Conservation (phyloP, 2,113 vertebrate genomes). For the Hemichromis elongatus region DNA sequence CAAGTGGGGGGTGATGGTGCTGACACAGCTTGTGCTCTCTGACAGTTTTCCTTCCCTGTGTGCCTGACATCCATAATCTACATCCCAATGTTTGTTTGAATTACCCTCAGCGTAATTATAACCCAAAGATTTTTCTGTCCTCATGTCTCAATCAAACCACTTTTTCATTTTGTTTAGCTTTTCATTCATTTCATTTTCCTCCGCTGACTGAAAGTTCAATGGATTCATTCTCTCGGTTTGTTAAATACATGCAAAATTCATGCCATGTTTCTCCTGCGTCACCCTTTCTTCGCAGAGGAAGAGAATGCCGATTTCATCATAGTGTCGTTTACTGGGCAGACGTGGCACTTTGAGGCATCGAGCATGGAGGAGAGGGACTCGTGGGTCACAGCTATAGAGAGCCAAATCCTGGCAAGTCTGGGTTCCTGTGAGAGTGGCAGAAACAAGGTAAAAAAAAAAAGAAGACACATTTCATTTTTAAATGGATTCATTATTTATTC, state of each 20-base stretch:
- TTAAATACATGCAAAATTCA: not conserved
- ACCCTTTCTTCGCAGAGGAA: conserved; percentile 72
- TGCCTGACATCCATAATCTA: not conserved
- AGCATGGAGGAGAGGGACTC: conserved; percentile 90
- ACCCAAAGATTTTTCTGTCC: not conserved
- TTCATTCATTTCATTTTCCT: not conserved
- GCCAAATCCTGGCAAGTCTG: conserved; percentile 94
- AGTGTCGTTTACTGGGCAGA: conserved; percentile 92
- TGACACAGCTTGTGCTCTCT: not conserved
- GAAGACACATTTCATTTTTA: not conserved
- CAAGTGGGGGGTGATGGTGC: not conserved
- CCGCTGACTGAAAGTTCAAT: not conserved
- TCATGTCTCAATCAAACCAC: not conserved
- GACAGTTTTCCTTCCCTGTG: not conserved
- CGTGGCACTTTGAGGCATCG: conserved; percentile 93
- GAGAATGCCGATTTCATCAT: conserved; percentile 95
- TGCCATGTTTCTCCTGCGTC: not conserved
- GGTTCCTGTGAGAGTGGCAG: conserved; percentile 94
- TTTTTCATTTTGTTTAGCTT: not conserved
- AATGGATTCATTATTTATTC: not conserved
- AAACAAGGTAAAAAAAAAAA: conserved; percentile 80
- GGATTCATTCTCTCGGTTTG: not conserved
- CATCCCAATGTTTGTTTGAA: not conserved
- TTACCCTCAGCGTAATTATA: not conserved
- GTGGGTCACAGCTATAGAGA: conserved; percentile 94